Conservation (phyloP, 2,113 vertebrate species). For the Malurus elegans region DNA sequence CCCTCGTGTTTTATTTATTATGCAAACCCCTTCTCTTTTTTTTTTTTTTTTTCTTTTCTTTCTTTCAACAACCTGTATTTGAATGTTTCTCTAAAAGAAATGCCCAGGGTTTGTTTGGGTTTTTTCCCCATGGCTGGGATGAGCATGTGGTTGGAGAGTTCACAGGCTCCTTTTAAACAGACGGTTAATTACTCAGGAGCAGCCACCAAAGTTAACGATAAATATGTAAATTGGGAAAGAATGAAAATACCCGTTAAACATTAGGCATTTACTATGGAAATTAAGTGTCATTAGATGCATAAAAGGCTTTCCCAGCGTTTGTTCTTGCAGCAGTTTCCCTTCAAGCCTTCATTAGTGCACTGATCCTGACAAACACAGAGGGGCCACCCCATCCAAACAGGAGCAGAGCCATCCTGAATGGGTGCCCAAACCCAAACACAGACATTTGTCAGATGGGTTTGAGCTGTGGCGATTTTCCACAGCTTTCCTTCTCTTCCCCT, state of each 20-base stretch:
- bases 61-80: neutral
- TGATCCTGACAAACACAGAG: neutral
- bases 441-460: neutral
- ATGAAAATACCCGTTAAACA: constrained; percentile 59
- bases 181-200: constrained; percentile 40
- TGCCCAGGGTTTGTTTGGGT: neutral
- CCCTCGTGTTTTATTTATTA: neutral
- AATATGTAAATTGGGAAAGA: constrained; percentile 61
- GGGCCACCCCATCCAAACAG: neutral
- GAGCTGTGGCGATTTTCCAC: neutral
- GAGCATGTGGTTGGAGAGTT: constrained; percentile 16
- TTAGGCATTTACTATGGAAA: constrained; percentile 66
- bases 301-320: constrained; percentile 35
- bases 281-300: constrained; percentile 58
- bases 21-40: neutral
- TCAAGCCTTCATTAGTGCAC: constrained; percentile 11
- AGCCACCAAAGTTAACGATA: constrained; percentile 63
- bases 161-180: constrained; percentile 37
- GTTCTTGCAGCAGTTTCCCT: neutral
- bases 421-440: neutral
- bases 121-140: neutral
- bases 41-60: fast-evolving
- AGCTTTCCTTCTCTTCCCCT: neutral
- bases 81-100: neutral
- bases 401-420: constrained; percentile 2